Percentiles rank a stretch among this genome's conserved stretches.
Conservation (phyloP, 2,888 invertebrate species). For the Cheilosia variabilis region DNA sequence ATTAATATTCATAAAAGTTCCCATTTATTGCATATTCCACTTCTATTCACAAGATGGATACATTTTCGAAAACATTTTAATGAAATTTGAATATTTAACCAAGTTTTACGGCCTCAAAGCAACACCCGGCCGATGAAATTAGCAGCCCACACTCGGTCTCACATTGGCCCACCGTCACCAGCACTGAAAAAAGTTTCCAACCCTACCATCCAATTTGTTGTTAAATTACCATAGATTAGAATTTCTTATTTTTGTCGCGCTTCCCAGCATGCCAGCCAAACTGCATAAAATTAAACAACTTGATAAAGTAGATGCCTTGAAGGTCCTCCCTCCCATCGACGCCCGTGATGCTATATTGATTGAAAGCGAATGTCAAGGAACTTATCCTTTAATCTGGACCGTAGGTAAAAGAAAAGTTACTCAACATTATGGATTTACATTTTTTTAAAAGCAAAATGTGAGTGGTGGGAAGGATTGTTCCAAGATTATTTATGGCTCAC, state of each 20-base stretch:
- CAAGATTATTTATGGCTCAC: no score
- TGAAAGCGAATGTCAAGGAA: constrained; percentile 62
- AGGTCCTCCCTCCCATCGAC: neutral
- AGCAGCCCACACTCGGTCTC: neutral
- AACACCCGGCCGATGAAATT: neutral
- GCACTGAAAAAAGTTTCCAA: neutral
- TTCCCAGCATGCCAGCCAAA: neutral
- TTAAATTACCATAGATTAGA: constrained; percentile 1
- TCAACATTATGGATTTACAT: constrained; percentile 28
- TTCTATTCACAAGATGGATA: no score
- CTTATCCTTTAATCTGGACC: constrained; percentile 49
- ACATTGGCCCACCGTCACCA: neutral
- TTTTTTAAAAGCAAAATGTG: neutral
- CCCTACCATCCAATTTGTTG: neutral
- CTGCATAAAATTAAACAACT: constrained; percentile 23
- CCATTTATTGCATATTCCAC: no score
- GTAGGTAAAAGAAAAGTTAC: constrained; percentile 21
- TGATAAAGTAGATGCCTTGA: constrained; percentile 12
- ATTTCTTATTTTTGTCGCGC: neutral
- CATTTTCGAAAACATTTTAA: neutral
- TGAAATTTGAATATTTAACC: neutral
- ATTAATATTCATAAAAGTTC: no score
- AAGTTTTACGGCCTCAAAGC: neutral
- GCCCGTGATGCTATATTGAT: constrained; percentile 39
- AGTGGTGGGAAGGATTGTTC: no score